Evolutionary conservation across 1,140 invertebrate species (phyloP), one percentile per base, ranked within the genome.

Genomic region (Melanaphis sacchari): DNA sequence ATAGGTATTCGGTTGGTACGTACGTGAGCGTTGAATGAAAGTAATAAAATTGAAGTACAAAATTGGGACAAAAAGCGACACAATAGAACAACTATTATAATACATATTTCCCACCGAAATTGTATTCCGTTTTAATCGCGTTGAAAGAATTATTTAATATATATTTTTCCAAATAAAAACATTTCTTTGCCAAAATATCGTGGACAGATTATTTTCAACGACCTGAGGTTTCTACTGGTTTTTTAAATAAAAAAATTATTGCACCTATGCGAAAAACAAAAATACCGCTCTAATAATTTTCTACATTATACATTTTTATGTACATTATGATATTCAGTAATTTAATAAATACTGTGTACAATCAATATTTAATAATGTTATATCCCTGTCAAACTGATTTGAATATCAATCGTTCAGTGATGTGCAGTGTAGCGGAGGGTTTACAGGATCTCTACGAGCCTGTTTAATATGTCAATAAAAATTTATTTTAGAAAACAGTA

Each of bases 391-490:
- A 76, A 76, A 76, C 59, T 76, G 31, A 76, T 76, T 76, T 76
- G 36, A 76, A 76, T 76, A 76, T 76, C 59, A 76, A 76, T 76
- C 31, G 59, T 76, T n/a, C n/a, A n/a, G 31, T 76, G 59, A 15
- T 18, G 59, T 76, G 59, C 4, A 18, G 59, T 11, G 59, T 36
- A n/a, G 59, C 18, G 31, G 8, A n/a, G 59, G 59, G 59, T n/a
- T 76, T 76, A 76, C 59, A 18, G 59, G 4, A 18, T 11, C 59
- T n/a, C 59, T n/a, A n/a, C 4, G 59, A 15, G 31, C 59, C n/a
- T 76, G 59, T 76, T 76, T 76, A 76, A 76, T n/a, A 76, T n/a
- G 59, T 76, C 59, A 76, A n/a, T 76, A n/a, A n/a, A 76, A 76
- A 76, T 76, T 76, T 76, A 76, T 76, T 76, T 76, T 76, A 76